phyloP scores from a whole-genome alignment of 2,888 invertebrate species.

The Lepidocyrtoides sp. region DNA sequence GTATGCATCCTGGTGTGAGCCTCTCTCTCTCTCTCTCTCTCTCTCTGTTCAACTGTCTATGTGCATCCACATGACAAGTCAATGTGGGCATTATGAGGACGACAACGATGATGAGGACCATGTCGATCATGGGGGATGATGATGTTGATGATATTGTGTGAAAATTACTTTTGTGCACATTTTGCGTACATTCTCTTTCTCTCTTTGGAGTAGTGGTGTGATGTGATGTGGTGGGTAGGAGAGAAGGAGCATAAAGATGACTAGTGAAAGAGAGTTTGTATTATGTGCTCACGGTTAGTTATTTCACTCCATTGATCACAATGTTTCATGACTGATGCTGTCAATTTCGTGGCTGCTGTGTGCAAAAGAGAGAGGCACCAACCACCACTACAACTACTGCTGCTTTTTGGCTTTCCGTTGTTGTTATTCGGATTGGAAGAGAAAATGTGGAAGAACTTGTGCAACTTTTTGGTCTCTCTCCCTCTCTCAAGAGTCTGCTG shows the following conservation, averaged over 20 bases:
- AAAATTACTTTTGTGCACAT: slow-evolving; percentile 54
- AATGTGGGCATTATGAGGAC: slow-evolving; percentile 20
- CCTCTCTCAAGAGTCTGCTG: slow-evolving; percentile 4
- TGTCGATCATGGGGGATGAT: too few relatives aligned
- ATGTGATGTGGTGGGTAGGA: slow-evolving; percentile 11
- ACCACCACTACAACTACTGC: not conserved
- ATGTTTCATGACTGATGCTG: slow-evolving; percentile 65
- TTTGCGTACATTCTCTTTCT: not conserved
- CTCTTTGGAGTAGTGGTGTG: not conserved
- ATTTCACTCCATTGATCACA: slow-evolving; percentile 63
- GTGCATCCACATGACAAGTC: slow-evolving; percentile 31
- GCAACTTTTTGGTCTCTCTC: slow-evolving; percentile 45
- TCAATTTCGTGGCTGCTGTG: slow-evolving; percentile 58
- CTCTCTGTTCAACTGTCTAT: not conserved
- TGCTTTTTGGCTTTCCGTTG: not conserved
- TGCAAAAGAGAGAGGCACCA: not conserved
- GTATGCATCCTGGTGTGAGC: slow-evolving; percentile 3
- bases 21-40: not conserved
- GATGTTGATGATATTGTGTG: slow-evolving; percentile 49
- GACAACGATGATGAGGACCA: not conserved
- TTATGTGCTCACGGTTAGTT: slow-evolving; percentile 55
- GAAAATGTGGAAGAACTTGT: slow-evolving; percentile 36
- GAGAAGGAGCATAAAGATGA: not conserved
- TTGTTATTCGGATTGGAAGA: slow-evolving; percentile 7
- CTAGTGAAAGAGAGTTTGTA: slow-evolving; percentile 20